A percentile compares a stretch with the other conserved stretches of the same genome.
phyloP scores from a whole-genome alignment of 2,797 vertebrate species.

The Brachyrhaphis roseni region DNA sequence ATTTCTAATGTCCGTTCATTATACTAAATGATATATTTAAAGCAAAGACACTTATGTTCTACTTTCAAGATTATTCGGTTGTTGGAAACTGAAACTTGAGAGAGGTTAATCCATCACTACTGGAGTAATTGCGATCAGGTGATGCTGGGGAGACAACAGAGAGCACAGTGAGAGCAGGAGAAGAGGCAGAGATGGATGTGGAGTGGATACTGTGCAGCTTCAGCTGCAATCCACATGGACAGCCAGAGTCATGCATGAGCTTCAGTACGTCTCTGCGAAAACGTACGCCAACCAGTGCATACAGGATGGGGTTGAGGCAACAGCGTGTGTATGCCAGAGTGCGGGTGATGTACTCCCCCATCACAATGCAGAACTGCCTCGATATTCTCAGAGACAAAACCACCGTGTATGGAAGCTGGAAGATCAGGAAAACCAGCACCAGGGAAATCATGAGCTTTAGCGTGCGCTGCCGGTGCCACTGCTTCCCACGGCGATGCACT shows the following conservation, averaged over 20 bases:
- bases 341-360: slow-evolving; percentile 85
- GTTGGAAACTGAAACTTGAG: slow-evolving; percentile 24
- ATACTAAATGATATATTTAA: neutral
- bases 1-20: neutral
- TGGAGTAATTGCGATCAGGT: neutral
- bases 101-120: neutral
- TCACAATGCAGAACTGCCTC: slow-evolving; percentile 61
- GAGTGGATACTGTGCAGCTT: neutral
- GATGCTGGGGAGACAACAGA: slow-evolving; percentile 20
- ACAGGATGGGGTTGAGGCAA: slow-evolving; percentile 91
- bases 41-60: neutral
- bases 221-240: neutral
- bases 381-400: slow-evolving; percentile 82
- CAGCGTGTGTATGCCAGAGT: slow-evolving; percentile 88
- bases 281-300: slow-evolving; percentile 87
- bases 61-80: neutral
- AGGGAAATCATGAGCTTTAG: slow-evolving; percentile 86
- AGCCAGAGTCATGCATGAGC: slow-evolving; percentile 71
- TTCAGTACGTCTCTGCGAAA: slow-evolving; percentile 86
- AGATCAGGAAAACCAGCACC: slow-evolving; percentile 85
- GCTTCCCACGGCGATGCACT: slow-evolving; percentile 71
- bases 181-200: slow-evolving; percentile 52
- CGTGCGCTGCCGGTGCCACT: slow-evolving; percentile 76
- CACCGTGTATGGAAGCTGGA: slow-evolving; percentile 91
- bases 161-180: slow-evolving; percentile 38